phyloP scores from a whole-genome alignment of 2,797 vertebrate genomes.

The Rousettus madagascariensis region DNA sequence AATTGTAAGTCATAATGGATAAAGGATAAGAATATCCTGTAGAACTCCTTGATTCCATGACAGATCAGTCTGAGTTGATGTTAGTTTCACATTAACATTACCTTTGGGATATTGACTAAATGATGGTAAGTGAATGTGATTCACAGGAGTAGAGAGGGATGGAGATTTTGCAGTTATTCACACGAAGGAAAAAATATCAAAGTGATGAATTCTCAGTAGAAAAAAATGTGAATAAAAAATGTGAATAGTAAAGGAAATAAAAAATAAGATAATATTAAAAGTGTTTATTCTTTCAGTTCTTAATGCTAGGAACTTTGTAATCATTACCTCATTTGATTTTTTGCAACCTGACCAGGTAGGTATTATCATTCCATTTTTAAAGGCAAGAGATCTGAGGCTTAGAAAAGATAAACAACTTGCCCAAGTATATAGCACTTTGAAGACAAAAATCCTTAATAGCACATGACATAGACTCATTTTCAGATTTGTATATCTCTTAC shows the following conservation, averaged over 20 bases:
- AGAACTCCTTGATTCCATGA: not conserved
- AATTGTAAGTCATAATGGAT: not conserved
- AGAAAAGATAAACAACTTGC: not conserved
- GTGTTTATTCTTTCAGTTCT: not conserved
- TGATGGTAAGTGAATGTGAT: not conserved
- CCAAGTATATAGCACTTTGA: not conserved
- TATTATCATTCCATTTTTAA: not conserved
- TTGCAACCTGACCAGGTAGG: not conserved
- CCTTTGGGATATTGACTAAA: not conserved
- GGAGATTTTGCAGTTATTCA: not conserved
- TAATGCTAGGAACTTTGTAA: not conserved
- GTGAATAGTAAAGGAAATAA: not conserved
- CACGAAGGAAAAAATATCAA: not conserved
- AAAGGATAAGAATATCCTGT: not conserved
- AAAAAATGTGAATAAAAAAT: not conserved
- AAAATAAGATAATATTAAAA: not conserved
- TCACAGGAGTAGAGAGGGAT: not conserved
- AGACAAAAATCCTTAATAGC: not conserved
- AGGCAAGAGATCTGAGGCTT: not conserved
- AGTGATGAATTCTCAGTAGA: not conserved
- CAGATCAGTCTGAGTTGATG: not conserved
- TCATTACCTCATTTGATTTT: not conserved
- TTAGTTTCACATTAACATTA: not conserved
- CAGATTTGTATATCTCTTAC: not conserved
- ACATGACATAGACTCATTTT: not conserved